Base-by-base conservation (phyloP, 2,888 invertebrate species). In the Loripinus fragilis region DNA sequence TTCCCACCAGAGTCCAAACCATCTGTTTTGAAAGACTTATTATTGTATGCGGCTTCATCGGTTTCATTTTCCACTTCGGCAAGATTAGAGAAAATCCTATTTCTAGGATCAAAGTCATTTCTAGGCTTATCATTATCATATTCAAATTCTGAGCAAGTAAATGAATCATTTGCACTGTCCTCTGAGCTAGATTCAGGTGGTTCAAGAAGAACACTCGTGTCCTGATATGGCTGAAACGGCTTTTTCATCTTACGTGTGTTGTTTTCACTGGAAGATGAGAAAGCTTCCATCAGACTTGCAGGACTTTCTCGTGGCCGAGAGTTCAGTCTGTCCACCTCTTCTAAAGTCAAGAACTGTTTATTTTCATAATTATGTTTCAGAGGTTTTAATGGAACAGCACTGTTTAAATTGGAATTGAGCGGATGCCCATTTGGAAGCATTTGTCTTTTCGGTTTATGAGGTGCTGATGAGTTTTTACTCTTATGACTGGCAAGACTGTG, bases 81-180 rank as follows among this genome's bases (percentile, higher is more conserved):
- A 71, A 94, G 93, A 87, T 95, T 95, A 42, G 95, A 95, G 88
- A 95, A 95, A 74, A 95, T 94, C 90, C 95, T 95, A 87, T 95
- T 95, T 65, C 95, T 95, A 20, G 90, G 84, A 79, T 91, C 90
- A 77, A 90, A 88, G 48, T 90, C 89, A 78, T 72, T 86, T 72
- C 88, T 86, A 23, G 85, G 84, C 66, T 89, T 90, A 50, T 94
- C 94, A 92, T 98, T 97, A 91, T 98, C 98, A 93, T 98, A 98
- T 94, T 99, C 99, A 92, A 98, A 98, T 94, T 98, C 98, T 0
- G 98, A 98, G 94, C 98, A 99, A 17, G 98, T 99, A 94, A 99
- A 99, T 88, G 98, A 98, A 93, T 99, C 98, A 94, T 98, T 98
- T 7, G 96, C 97, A 85, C 96, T 96, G 94, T 98, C 98, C 93